phyloP scores from a whole-genome alignment of 2,888 invertebrate genomes.

The Nezara viridula region DNA sequence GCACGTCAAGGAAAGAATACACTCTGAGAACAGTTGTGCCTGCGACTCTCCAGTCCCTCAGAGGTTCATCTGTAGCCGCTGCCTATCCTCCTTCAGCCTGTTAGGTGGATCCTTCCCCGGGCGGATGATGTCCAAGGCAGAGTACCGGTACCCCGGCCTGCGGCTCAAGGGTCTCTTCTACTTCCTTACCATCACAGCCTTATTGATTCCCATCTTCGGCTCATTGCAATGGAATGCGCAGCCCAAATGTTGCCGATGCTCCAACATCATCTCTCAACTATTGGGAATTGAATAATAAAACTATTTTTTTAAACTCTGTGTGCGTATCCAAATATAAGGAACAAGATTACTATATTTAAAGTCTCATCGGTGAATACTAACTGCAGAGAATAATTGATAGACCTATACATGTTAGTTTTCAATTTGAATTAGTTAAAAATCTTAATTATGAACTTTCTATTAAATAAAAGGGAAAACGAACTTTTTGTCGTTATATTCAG shows the following conservation, averaged over 20 bases:
- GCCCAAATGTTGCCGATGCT: conserved; percentile 6
- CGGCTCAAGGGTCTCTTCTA: conserved; percentile 1
- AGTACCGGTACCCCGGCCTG: not conserved
- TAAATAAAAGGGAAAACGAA: too few species aligned
- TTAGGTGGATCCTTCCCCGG: not conserved
- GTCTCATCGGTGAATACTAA: not conserved
- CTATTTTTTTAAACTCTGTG: not conserved
- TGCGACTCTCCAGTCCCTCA: not conserved
- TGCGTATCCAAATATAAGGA: not conserved
- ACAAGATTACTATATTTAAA: not conserved
- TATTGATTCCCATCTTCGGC: not conserved
- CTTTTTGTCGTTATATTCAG: too few species aligned
- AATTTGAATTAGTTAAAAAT: too few species aligned
- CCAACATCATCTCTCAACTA: not conserved
- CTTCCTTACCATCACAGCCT: not conserved
- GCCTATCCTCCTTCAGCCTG: not conserved
- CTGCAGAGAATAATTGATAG: not conserved
- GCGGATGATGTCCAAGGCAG: not conserved
- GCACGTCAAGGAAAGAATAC: not conserved
- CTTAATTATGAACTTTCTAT: too few species aligned
- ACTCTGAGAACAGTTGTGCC: not conserved
- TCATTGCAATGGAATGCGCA: not conserved
- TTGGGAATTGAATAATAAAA: conserved; percentile 17
- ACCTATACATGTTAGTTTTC: too few species aligned
- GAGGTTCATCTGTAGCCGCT: conserved; percentile 21